Percentiles rank a stretch among this genome's conserved stretches.
phyloP scores from a whole-genome alignment of 2,797 vertebrate species.

The Spatula clypeata region DNA sequence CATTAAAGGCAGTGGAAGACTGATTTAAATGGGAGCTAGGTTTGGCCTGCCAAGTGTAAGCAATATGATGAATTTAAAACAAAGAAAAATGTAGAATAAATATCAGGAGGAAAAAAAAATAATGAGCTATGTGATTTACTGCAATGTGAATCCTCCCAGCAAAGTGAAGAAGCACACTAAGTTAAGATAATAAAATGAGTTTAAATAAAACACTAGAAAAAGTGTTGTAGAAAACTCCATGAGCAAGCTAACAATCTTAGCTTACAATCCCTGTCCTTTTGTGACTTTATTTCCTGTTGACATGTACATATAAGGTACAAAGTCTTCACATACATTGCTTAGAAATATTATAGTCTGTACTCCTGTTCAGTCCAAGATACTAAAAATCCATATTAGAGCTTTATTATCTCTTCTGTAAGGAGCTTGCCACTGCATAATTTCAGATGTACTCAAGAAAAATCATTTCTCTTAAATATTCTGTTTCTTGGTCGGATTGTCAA shows the following conservation, averaged over 20 bases:
- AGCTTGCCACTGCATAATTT: background rate
- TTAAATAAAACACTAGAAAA: conserved; percentile 13
- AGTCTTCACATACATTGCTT: background rate
- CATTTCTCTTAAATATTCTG: background rate
- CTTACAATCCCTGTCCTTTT: background rate
- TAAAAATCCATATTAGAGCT: background rate
- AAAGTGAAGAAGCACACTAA: background rate
- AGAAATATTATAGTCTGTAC: background rate
- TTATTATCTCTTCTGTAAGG: background rate
- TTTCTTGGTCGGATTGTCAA: background rate
- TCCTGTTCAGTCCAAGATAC: background rate
- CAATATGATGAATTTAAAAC: background rate
- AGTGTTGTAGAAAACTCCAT: background rate
- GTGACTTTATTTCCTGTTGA: background rate
- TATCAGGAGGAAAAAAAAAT: background rate
- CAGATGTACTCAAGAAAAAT: background rate
- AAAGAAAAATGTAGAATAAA: background rate
- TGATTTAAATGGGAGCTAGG: background rate
- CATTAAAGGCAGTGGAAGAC: background rate
- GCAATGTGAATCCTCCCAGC: background rate
- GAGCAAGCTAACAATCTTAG: background rate
- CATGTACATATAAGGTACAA: fast-evolving
- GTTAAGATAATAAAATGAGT: background rate
- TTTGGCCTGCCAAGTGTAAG: background rate
- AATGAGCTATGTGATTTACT: background rate